phyloP scores from a whole-genome alignment of 2,888 invertebrate genomes.

The Podabrus alpinus region DNA sequence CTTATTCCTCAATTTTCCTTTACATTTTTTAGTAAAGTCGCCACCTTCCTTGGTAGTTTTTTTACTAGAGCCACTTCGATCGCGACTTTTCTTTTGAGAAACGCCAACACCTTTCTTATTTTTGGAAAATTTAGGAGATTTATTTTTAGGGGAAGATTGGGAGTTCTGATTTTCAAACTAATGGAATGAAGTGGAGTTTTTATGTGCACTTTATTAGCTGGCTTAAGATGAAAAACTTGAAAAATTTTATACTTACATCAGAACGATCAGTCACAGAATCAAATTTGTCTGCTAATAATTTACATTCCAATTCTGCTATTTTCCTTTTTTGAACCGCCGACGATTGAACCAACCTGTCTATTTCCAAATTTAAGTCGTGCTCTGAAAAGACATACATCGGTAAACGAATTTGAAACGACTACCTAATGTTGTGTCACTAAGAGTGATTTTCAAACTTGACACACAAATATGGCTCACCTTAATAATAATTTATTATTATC shows the following conservation, averaged over 20 bases:
- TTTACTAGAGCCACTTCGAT: not conserved
- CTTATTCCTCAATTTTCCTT: not conserved
- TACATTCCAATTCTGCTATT: conserved; percentile 56
- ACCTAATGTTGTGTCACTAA: not conserved
- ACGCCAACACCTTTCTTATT: not conserved
- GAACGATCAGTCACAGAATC: conserved; percentile 16
- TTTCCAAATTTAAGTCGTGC: conserved; percentile 59
- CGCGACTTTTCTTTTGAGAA: not conserved
- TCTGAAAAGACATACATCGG: conserved; percentile 50
- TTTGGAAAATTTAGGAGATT: not conserved
- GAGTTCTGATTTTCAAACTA: not conserved
- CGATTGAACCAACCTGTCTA: conserved; percentile 56
- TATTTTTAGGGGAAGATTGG: not conserved
- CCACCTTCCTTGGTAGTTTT: not conserved
- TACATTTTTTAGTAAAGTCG: not conserved
- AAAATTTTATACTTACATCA: conserved; percentile 11
- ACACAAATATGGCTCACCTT: not conserved
- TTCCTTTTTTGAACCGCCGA: conserved; percentile 54
- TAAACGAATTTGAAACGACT: not conserved
- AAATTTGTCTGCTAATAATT: conserved; percentile 20
- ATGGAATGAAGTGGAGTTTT: not conserved
- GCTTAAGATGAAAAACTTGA: not conserved
- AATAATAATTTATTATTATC: no score
- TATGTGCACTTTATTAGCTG: not conserved
- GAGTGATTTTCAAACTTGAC: not conserved